Base-by-base conservation (phyloP, 1,140 invertebrate species). In the Drosophila kurseongensis region DNA sequence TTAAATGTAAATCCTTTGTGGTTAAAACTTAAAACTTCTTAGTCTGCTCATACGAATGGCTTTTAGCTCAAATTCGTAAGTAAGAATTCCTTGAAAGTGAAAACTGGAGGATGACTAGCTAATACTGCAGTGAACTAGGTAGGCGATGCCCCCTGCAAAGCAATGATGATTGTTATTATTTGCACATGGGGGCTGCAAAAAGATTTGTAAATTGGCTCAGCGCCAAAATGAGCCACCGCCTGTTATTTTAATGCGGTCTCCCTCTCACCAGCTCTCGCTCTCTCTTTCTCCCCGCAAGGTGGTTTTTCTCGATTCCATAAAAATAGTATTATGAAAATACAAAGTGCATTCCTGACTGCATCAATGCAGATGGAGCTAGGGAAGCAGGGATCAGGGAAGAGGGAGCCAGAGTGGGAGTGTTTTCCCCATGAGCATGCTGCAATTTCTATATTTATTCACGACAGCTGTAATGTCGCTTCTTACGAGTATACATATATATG, bases 381-480 rank as follows among this genome's bases (percentile, higher is more conserved):
- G 59, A 16, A 10, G 44, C 32, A 8, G 42, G 57, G 12, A 32
- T 8, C 2, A 44, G 38, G 65, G 52, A 51, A 23, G 23, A 23
- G 23, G 23, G 23, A 23, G 23, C 23, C 23, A 4, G 3, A 23
- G 23, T 23, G 1, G 18, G 18, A 18, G 65, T 54, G 52, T 50
- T 27, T 63, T 35, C 57, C 48, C 55, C 40, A 52, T 32, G 35
- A 77, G 47, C 42, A 42, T 56, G 73, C 52, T 75, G 66, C 56
- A 68, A 68, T 78, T 60, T 63, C 60, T 83, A 56, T 83, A 62
- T 79, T 75, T 85, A 78, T 60, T 72, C 54, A 42, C 29, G 16
- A 72, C 69, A 60, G 66, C 71, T 85, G 67, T 68, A 69, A 71
- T 75, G 77, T 65, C 55, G 65, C 55, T 55, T 27, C 45, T 12